Conservation (phyloP, 2,888 invertebrate species). For the Pherbina coryleti region DNA sequence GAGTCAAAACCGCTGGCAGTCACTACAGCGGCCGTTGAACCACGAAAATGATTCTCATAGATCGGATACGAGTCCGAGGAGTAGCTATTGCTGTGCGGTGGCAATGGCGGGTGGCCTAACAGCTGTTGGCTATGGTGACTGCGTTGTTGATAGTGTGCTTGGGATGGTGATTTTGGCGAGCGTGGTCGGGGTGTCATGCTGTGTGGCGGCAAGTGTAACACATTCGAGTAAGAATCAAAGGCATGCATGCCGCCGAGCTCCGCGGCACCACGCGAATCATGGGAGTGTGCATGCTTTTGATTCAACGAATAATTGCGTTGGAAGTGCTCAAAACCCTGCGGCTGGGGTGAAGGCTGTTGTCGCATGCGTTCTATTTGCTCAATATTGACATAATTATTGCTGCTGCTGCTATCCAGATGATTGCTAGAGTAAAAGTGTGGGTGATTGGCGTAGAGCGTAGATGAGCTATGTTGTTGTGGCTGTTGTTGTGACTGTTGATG, state of each 20-base stretch:
- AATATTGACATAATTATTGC: constrained; percentile 72
- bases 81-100: constrained; percentile 52
- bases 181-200: constrained; percentile 55
- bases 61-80: constrained; percentile 71
- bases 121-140: constrained; percentile 44
- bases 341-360: constrained; percentile 64
- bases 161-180: constrained; percentile 48
- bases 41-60: constrained; percentile 71
- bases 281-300: constrained; percentile 65
- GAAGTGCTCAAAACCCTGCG: constrained; percentile 61
- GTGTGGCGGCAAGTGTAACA: constrained; percentile 58
- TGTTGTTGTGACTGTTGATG: constrained; percentile 36
- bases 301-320: constrained; percentile 67
- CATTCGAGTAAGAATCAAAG: constrained; percentile 58
- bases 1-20: constrained; percentile 41
- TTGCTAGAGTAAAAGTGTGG: constrained; percentile 50
- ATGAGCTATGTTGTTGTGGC: constrained; percentile 29
- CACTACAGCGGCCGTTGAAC: constrained; percentile 54
- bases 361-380: constrained; percentile 73
- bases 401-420: constrained; percentile 43
- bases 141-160: constrained; percentile 49
- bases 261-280: constrained; percentile 53
- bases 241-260: constrained; percentile 48
- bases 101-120: constrained; percentile 46
- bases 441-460: constrained; percentile 44